These are phyloP conservation scores for Phortica magna DNA, from an alignment of 2,888 invertebrate genomes.

Conservation along the genomic window DNA sequence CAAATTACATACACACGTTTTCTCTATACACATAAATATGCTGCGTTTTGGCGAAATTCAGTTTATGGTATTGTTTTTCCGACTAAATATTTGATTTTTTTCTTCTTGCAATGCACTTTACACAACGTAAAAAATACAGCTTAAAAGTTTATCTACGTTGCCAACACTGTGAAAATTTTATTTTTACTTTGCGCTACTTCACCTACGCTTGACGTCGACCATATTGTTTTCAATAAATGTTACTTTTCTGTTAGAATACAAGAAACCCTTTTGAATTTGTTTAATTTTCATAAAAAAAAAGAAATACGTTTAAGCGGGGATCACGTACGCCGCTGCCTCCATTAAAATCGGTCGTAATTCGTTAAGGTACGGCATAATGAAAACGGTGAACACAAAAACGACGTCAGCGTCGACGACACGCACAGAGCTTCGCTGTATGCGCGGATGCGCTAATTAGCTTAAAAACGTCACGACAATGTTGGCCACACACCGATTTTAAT, in stretches of 20 bases:
- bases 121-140: not conserved
- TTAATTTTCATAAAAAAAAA: not conserved
- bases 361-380: not conserved
- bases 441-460: slow-evolving; percentile 33
- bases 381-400: slow-evolving; percentile 52
- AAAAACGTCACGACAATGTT: slow-evolving; percentile 7
- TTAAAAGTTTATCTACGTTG: slow-evolving; percentile 4
- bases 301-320: slow-evolving; percentile 27
- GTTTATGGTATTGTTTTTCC: slow-evolving; percentile 22
- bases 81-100: slow-evolving; percentile 23
- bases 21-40: slow-evolving; percentile 32
- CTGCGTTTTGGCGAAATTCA: slow-evolving; percentile 47
- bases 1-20: slow-evolving; percentile 36
- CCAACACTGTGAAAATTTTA: not conserved
- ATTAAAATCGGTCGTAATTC: not conserved
- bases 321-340: slow-evolving; percentile 7
- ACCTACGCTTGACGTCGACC: slow-evolving; percentile 15
- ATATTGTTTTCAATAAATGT: not conserved
- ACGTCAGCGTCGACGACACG: slow-evolving; percentile 65
- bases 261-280: not conserved
- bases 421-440: slow-evolving; percentile 59
- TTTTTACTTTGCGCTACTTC: not conserved
- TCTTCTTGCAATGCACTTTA: not conserved
- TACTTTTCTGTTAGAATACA: not conserved
- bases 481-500: too few species aligned